phyloP scores from a whole-genome alignment of 2,888 invertebrate species.

The Microchrysa polita region DNA sequence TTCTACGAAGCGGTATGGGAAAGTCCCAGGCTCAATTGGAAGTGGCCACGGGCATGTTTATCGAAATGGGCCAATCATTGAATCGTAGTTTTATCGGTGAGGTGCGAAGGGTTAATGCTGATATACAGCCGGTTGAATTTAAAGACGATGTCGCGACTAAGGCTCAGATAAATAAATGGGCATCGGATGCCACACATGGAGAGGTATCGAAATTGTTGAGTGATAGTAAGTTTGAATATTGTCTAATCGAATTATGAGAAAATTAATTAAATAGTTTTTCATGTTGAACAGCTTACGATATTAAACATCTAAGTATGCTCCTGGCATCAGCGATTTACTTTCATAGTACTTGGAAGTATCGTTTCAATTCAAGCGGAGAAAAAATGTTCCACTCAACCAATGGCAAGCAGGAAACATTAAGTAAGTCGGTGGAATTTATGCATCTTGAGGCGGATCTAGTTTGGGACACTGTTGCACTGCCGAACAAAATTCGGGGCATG shows the following conservation, averaged over 20 bases:
- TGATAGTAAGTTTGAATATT: conserved; percentile 59
- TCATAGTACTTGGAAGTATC: conserved; percentile 53
- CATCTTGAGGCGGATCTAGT: conserved; percentile 47
- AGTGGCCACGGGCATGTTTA: conserved; percentile 53
- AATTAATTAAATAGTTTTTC: neutral
- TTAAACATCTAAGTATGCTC: conserved; percentile 47
- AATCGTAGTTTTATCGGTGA: conserved; percentile 46
- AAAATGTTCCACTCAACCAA: conserved; percentile 70
- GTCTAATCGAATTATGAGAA: neutral
- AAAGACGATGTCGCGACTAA: conserved; percentile 63
- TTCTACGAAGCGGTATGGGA: neutral
- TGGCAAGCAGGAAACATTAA: conserved; percentile 65
- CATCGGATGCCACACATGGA: conserved; percentile 67
- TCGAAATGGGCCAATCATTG: conserved; percentile 47
- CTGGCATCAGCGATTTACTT: conserved; percentile 54
- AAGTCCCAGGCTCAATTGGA: conserved; percentile 47
- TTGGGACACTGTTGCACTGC: conserved; percentile 61
- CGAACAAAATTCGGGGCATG: conserved; percentile 70
- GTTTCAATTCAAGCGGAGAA: conserved; percentile 50
- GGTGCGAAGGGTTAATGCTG: conserved; percentile 50
- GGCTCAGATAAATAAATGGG: conserved; percentile 71
- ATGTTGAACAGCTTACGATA: conserved; percentile 45
- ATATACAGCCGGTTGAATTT: conserved; percentile 67
- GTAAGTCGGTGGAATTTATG: conserved; percentile 55
- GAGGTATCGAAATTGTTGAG: conserved; percentile 68